Percentiles rank a stretch among this genome's conserved stretches.
These are phyloP conservation scores for Caenorhabditis uteleia DNA, from an alignment of 2,888 invertebrate genomes.

Conservation along the genomic window DNA sequence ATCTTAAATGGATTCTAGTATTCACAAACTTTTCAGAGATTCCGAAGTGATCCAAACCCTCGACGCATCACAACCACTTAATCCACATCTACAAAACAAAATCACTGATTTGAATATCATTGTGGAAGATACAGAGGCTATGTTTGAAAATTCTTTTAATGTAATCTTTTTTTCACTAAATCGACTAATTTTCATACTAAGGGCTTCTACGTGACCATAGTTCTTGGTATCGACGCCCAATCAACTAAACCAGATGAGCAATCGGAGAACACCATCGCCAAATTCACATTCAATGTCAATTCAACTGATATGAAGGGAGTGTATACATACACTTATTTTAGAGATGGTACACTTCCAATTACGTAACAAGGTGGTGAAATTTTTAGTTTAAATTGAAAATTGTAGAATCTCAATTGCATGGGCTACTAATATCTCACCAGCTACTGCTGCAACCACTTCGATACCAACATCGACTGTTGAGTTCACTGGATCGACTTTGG, in stretches of 20 bases:
- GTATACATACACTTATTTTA: slow-evolving; percentile 7
- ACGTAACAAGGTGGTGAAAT: slow-evolving; percentile 6
- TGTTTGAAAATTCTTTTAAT: no score
- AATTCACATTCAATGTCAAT: slow-evolving; percentile 10
- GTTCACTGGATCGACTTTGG: slow-evolving; percentile 13
- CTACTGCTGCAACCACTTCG: slow-evolving; percentile 10
- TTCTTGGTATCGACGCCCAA: no score
- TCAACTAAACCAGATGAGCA: no score
- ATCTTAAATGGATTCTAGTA: neutral
- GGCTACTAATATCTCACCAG: slow-evolving; percentile 24
- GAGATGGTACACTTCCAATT: slow-evolving; percentile 11
- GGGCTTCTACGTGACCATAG: no score
- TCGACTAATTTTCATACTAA: no score
- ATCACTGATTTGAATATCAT: slow-evolving; percentile 19
- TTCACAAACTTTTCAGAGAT: neutral
- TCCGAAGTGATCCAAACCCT: neutral
- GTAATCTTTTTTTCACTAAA: no score
- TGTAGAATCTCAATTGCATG: slow-evolving; percentile 28
- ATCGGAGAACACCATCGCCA: slow-evolving; percentile 9
- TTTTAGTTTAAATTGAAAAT: no score
- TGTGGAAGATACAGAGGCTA: slow-evolving; percentile 6
- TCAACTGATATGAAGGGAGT: slow-evolving; percentile 13
- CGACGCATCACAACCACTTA: neutral
- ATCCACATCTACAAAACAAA: slow-evolving; percentile 9
- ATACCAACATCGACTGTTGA: neutral